A percentile compares a stretch with the other conserved stretches of the same genome.
phyloP scores from a whole-genome alignment of 2,113 vertebrate species.

The Megalops atlanticus region DNA sequence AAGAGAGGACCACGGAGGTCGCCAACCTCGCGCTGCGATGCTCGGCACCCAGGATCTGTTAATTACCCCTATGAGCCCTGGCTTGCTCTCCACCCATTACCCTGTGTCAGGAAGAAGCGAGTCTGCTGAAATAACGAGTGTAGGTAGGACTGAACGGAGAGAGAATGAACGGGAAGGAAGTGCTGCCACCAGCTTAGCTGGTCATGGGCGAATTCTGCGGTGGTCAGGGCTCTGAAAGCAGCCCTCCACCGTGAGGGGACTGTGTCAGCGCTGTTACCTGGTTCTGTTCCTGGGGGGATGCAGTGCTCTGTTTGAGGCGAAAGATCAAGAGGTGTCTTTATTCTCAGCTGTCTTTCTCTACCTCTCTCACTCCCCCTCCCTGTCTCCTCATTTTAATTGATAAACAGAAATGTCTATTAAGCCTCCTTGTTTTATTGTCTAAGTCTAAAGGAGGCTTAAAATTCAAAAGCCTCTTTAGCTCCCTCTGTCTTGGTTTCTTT shows the following conservation, averaged over 20 bases:
- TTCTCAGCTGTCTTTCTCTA: background rate
- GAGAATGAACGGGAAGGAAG: constrained; percentile 34
- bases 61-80: constrained; percentile 39
- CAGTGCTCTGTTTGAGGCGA: constrained; percentile 34
- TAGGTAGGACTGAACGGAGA: background rate
- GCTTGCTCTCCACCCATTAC: constrained; percentile 42
- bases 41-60: constrained; percentile 45
- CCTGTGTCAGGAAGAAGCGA: constrained; percentile 31
- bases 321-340: constrained; percentile 55
- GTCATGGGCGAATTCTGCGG: constrained; percentile 38
- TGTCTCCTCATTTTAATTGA: no score
- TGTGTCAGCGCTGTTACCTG: constrained; percentile 50
- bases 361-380: background rate
- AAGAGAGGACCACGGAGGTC: constrained; percentile 44
- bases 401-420: no score
- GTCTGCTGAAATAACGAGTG: background rate
- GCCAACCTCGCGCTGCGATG: constrained; percentile 36
- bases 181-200: constrained; percentile 34
- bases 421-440: no score
- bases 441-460: no score
- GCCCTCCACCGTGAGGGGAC: constrained; percentile 42
- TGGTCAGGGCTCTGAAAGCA: constrained; percentile 58
- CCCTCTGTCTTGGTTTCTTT: no score
- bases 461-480: no score
- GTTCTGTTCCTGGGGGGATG: constrained; percentile 61